phyloP scores from a whole-genome alignment of 53 echinoderm and acorn worm genomes.

The Holothuria leucospilota region DNA sequence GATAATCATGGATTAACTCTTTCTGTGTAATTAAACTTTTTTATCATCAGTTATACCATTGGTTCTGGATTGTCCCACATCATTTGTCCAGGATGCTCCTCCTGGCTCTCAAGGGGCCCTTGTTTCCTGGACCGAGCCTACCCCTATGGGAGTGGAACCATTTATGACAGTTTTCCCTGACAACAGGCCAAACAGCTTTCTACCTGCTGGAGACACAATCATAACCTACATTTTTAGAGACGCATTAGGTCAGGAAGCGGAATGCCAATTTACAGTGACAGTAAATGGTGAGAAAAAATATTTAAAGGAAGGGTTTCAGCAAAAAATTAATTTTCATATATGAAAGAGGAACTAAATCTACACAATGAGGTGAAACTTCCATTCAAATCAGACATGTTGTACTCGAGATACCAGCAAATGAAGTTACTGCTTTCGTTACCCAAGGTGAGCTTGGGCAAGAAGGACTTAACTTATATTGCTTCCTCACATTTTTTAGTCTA shows the following conservation, averaged over 20 bases:
- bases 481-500: too few species aligned
- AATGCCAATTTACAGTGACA: conserved; percentile 11
- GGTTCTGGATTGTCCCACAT: conserved; percentile 2
- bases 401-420: too few species aligned
- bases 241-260: background rate
- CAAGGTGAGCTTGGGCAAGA: too few species aligned
- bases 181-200: background rate
- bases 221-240: conserved; percentile 21
- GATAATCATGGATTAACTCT: too few species aligned
- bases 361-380: too few species aligned
- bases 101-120: background rate
- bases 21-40: too few species aligned
- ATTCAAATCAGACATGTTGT: too few species aligned
- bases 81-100: background rate
- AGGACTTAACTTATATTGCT: too few species aligned
- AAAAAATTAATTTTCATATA: too few species aligned
- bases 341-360: too few species aligned
- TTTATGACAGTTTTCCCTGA: background rate
- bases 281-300: background rate
- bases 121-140: conserved; percentile 22
- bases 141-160: conserved; percentile 28
- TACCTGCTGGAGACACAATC: conserved; percentile 14
- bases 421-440: too few species aligned
- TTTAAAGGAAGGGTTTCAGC: too few species aligned
- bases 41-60: conserved; percentile 9